phyloP scores from a whole-genome alignment of 2,888 invertebrate genomes.

The Hirtodrosophila trivittata region DNA sequence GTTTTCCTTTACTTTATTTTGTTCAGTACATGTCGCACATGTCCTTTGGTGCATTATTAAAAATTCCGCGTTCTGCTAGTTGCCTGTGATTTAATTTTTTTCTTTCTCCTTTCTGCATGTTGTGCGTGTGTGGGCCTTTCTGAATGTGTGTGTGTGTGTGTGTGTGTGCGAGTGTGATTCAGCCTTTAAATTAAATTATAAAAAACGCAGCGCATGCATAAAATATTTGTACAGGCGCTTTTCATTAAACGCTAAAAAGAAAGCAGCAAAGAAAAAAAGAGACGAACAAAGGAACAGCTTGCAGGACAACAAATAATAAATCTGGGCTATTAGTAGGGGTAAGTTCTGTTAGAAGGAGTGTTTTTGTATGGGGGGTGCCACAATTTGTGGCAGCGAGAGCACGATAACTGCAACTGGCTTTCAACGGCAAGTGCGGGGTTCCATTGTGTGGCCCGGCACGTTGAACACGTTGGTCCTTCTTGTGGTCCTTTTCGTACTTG shows the following conservation, averaged over 20 bases:
- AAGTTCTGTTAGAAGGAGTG: conserved; percentile 21
- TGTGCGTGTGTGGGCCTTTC: background rate
- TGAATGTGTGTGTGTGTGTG: conserved; percentile 22
- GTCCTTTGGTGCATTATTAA: conserved; percentile 60
- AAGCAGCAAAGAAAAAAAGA: conserved; percentile 13
- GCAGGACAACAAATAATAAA: conserved; percentile 1
- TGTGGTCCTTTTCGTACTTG: background rate
- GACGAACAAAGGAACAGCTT: conserved; percentile 14
- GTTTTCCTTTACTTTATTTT: too few relatives aligned
- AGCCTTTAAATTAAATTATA: conserved; percentile 68
- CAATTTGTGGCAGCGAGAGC: background rate
- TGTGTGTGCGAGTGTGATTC: conserved; percentile 31
- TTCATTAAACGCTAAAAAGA: conserved; percentile 30
- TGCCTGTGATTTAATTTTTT: conserved; percentile 55
- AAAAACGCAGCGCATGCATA: conserved; percentile 62
- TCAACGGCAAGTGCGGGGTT: background rate
- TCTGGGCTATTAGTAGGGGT: conserved; percentile 28
- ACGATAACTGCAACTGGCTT: conserved; percentile 4
- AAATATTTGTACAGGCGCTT: conserved; percentile 38
- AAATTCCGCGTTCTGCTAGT: conserved; percentile 46
- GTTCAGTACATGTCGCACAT: conserved; percentile 6
- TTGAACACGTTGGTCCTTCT: too few relatives aligned
- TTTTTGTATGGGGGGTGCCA: background rate
- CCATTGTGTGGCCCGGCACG: too few relatives aligned
- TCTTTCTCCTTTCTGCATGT: conserved; percentile 22